Percentiles rank a stretch among this genome's conserved stretches.
phyloP scores from a whole-genome alignment of 2,113 vertebrate species.

The Pluvialis apricaria region DNA sequence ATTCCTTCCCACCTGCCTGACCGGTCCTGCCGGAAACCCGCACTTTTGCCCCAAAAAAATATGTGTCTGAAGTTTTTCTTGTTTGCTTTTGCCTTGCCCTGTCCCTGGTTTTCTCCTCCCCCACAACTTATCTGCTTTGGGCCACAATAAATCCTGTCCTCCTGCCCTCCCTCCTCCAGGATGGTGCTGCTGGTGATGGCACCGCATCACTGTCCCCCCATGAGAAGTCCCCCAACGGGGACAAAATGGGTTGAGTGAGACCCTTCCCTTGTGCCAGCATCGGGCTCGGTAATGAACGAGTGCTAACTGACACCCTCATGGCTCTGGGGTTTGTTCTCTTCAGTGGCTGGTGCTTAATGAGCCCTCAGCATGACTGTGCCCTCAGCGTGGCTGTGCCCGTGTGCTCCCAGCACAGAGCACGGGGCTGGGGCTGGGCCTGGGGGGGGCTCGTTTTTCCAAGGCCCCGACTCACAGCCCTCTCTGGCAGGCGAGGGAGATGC shows the following conservation, averaged over 20 bases:
- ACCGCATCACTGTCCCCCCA: background rate
- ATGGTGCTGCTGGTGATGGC: background rate
- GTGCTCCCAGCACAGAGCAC: background rate
- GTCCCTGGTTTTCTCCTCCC: background rate
- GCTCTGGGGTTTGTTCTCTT: background rate
- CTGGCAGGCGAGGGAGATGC: background rate
- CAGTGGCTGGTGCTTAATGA: background rate
- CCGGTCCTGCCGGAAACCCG: fast-evolving
- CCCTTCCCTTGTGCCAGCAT: background rate
- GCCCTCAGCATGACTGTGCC: background rate
- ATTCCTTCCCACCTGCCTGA: background rate
- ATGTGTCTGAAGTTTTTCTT: background rate
- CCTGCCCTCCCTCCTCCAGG: fast-evolving
- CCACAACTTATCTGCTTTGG: background rate
- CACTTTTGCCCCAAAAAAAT: background rate
- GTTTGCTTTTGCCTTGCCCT: background rate
- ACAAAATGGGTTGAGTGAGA: fast-evolving
- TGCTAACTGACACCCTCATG: background rate
- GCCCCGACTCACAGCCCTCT: background rate
- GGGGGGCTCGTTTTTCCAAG: background rate
- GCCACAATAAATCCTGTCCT: background rate
- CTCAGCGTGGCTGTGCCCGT: fast-evolving
- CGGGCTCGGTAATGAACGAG: fast-evolving
- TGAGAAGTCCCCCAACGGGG: background rate
- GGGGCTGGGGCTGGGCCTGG: no score